These are phyloP conservation scores for Myiotriccus ornatus DNA, from an alignment of 2,797 vertebrate genomes.

Conservation along the genomic window DNA sequence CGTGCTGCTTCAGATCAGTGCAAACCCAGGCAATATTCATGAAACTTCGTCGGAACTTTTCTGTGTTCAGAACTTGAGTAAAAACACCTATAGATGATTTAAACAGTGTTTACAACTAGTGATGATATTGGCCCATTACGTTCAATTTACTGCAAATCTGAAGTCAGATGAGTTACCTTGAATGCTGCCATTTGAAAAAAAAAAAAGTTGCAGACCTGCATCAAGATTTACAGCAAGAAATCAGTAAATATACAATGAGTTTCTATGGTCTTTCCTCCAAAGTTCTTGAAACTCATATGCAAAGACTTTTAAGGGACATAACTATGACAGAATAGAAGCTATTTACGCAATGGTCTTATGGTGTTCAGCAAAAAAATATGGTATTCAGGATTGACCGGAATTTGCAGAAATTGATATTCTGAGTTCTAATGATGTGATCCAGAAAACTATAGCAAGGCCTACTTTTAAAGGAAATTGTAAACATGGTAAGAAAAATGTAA, in stretches of 20 bases:
- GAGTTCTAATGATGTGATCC: background rate
- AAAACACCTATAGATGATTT: background rate
- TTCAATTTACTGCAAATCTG: background rate
- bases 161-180: background rate
- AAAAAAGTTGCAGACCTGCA: background rate
- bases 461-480: background rate
- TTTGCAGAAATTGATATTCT: background rate
- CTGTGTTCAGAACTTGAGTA: background rate
- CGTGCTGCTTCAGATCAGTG: background rate
- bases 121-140: background rate
- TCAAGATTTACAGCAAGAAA: background rate
- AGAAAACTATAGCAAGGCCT: background rate
- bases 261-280: background rate
- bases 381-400: background rate
- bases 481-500: background rate
- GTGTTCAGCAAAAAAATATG: background rate
- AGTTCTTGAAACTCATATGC: background rate
- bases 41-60: background rate
- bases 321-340: background rate
- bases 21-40: background rate
- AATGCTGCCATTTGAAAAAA: background rate
- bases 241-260: background rate
- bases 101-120: background rate
- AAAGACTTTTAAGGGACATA: background rate
- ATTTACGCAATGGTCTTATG: background rate